Conservation (phyloP, 1,140 invertebrate species). For the Megalopta genalis region DNA sequence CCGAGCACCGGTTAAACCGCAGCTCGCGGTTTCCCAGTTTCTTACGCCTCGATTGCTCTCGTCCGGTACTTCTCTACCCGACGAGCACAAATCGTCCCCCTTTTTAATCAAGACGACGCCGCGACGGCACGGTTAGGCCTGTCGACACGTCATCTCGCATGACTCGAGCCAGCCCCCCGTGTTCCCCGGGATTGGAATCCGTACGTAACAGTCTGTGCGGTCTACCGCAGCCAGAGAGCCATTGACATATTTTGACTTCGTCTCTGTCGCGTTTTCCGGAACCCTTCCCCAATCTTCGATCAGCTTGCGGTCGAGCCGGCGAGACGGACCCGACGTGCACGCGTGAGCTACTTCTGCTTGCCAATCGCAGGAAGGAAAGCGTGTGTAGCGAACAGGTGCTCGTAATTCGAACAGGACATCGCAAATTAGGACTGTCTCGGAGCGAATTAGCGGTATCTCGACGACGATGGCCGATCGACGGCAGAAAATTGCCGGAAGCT, state of each 20-base stretch:
- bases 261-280: neutral
- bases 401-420: constrained; percentile 66
- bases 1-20: constrained; percentile 23
- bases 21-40: constrained; percentile 56
- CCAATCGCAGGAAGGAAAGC: constrained; percentile 7
- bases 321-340: neutral
- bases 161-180: constrained; percentile 66
- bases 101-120: constrained; percentile 36
- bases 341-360: neutral
- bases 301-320: constrained; percentile 41
- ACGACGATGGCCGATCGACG: constrained; percentile 59
- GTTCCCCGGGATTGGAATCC: constrained; percentile 31
- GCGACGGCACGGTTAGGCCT: constrained; percentile 53
- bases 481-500: constrained; percentile 32
- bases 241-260: constrained; percentile 78
- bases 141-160: constrained; percentile 78
- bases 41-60: constrained; percentile 19
- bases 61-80: constrained; percentile 23
- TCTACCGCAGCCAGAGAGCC: constrained; percentile 71
- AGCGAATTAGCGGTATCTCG: constrained; percentile 63
- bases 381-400: constrained; percentile 55
- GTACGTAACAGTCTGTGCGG: constrained; percentile 66
- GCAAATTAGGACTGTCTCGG: constrained; percentile 60
- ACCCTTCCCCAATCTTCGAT: constrained; percentile 9
- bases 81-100: constrained; percentile 35